Conservation (phyloP, 2,113 vertebrate species). For the Nyctibius bracteatus region DNA sequence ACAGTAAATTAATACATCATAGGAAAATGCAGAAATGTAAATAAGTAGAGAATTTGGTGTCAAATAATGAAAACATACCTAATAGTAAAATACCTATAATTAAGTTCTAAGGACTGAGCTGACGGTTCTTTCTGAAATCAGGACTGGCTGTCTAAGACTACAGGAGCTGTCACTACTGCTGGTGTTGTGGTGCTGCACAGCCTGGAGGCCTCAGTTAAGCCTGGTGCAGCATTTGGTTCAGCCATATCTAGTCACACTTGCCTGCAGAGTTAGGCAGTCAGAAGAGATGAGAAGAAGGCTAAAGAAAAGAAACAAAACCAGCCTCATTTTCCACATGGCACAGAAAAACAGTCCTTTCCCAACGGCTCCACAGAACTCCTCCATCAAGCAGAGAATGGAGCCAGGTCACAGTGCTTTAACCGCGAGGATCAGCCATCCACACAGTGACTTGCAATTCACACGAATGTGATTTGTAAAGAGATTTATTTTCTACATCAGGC, state of each 20-base stretch:
- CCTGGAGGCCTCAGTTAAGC: background rate
- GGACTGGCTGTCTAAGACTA: background rate
- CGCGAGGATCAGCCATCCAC: background rate
- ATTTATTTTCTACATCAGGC: background rate
- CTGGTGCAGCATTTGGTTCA: background rate
- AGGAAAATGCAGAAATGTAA: slow-evolving; percentile 16
- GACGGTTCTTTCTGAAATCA: background rate
- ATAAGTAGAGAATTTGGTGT: background rate
- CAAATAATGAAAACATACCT: background rate
- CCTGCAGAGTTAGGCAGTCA: background rate
- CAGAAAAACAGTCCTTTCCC: background rate
- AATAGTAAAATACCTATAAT: background rate
- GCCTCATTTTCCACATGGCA: background rate
- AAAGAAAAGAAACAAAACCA: background rate
- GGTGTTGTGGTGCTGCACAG: background rate
- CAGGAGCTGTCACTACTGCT: background rate
- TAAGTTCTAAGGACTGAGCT: background rate
- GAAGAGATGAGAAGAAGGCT: background rate
- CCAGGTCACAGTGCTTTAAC: background rate
- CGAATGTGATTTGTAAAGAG: background rate
- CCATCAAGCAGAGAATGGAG: background rate
- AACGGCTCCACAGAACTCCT: background rate
- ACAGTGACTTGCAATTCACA: background rate
- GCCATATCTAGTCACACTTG: background rate
- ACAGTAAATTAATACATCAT: background rate